Conservation (phyloP, 2,113 vertebrate genomes). For the Chaetura pelagica region DNA sequence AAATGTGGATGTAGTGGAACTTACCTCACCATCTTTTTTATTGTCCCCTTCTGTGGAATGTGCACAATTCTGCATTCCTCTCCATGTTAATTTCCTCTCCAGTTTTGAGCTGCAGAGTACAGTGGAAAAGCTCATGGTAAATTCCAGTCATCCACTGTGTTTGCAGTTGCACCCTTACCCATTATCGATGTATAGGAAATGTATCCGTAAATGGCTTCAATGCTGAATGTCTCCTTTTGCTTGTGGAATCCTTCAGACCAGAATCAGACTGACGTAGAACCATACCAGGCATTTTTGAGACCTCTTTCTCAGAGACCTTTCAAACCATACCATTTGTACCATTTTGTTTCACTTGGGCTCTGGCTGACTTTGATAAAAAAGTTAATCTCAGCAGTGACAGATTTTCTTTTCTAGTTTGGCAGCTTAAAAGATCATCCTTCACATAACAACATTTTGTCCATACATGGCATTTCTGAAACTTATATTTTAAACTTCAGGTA, state of each 20-base stretch:
- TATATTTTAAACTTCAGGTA: no score
- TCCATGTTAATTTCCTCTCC: not conserved
- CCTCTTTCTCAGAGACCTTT: not conserved
- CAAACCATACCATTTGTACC: not conserved
- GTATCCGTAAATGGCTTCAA: not conserved
- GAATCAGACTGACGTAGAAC: not conserved
- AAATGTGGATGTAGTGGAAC: not conserved
- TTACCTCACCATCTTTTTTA: not conserved
- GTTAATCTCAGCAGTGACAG: not conserved
- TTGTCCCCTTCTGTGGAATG: not conserved
- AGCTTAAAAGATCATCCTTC: not conserved
- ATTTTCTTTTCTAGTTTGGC: not conserved
- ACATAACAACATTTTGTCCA: no score
- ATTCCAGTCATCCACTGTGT: no score
- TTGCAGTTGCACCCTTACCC: no score
- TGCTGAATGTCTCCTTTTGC: not conserved
- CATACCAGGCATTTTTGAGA: accelerated
- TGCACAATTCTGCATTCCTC: not conserved
- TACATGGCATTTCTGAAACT: no score
- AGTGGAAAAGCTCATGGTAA: no score
- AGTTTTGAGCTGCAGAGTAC: not conserved
- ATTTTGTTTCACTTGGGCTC: not conserved
- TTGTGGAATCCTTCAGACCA: not conserved
- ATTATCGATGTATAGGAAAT: not conserved
- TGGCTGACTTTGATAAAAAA: not conserved